Percentiles rank a stretch among this genome's conserved stretches.
phyloP scores from a whole-genome alignment of 2,113 vertebrate species.

The Tautogolabrus adspersus region DNA sequence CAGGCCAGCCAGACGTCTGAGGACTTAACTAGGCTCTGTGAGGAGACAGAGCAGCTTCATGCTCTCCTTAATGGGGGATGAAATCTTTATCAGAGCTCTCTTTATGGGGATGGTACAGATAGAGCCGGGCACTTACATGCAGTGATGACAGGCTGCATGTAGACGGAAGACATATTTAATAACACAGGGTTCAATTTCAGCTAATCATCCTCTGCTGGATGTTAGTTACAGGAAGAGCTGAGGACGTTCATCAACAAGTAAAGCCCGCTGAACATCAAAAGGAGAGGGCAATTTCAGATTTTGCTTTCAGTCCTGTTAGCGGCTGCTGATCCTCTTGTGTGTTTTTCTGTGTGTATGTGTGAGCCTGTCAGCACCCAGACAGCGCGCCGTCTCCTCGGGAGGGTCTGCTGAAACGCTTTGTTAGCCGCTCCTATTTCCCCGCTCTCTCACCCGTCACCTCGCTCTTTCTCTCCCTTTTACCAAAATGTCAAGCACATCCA shows the following conservation, averaged over 20 bases:
- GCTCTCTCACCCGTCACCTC: conserved; percentile 62
- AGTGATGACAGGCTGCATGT: conserved; percentile 37
- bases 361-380: conserved; percentile 42
- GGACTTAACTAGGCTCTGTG: conserved; percentile 66
- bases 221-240: neutral
- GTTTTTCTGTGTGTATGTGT: neutral
- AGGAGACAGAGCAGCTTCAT: conserved; percentile 45
- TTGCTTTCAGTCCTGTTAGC: conserved; percentile 3
- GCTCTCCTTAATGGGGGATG: conserved; percentile 45
- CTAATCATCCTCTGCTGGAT: conserved; percentile 24
- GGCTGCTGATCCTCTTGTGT: neutral
- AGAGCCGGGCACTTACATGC: conserved; percentile 22
- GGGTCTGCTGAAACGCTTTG: conserved; percentile 61
- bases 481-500: conserved; percentile 82
- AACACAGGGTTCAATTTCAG: conserved; percentile 9
- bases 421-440: conserved; percentile 65
- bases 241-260: conserved; percentile 15
- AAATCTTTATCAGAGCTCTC: conserved; percentile 54
- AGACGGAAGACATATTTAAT: conserved; percentile 32
- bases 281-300: neutral
- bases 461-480: conserved; percentile 51
- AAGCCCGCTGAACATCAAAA: neutral
- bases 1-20: conserved; percentile 58
- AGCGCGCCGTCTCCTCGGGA: conserved; percentile 21
- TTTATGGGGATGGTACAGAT: conserved; percentile 26